A percentile compares a stretch with the other conserved stretches of the same genome.
Evolutionary conservation across 2,797 vertebrate species (phyloP).

Genomic region (Anabacerthia variegaticeps): DNA sequence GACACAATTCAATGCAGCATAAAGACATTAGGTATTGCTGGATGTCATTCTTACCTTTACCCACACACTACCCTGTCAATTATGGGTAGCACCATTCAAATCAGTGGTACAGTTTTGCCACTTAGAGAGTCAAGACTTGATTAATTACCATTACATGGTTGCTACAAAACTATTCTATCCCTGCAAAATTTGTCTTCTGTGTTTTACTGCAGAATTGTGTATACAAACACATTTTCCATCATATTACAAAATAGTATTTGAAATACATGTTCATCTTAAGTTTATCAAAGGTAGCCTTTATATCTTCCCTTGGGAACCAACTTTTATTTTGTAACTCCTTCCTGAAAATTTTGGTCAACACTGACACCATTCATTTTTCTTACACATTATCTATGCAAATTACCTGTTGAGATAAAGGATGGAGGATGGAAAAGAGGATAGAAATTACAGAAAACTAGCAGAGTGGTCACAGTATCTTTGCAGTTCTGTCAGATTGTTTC

Average conservation of each 20-base stretch:
- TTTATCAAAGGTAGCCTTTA: background rate
- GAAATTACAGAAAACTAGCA: background rate
- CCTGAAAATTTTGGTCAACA: background rate
- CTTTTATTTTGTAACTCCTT: background rate
- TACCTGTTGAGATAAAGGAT: background rate
- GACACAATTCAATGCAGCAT: background rate
- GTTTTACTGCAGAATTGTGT: background rate
- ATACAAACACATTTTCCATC: background rate
- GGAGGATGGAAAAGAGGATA: background rate
- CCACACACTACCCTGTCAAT: background rate
- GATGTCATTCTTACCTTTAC: background rate
- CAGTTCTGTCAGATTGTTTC: background rate
- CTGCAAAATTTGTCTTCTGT: background rate
- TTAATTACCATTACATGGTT: background rate
- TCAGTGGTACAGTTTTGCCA: background rate
- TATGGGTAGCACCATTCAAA: background rate
- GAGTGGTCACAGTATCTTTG: background rate
- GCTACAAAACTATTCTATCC: background rate
- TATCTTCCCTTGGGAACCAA: background rate
- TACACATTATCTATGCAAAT: rapidly evolving
- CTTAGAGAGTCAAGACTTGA: background rate
- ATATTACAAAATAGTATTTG: background rate
- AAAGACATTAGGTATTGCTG: background rate
- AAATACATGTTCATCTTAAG: background rate
- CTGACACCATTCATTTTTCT: background rate